Base-by-base conservation (phyloP, 2,797 vertebrate genomes). In the Pogonophryne albipinna region DNA sequence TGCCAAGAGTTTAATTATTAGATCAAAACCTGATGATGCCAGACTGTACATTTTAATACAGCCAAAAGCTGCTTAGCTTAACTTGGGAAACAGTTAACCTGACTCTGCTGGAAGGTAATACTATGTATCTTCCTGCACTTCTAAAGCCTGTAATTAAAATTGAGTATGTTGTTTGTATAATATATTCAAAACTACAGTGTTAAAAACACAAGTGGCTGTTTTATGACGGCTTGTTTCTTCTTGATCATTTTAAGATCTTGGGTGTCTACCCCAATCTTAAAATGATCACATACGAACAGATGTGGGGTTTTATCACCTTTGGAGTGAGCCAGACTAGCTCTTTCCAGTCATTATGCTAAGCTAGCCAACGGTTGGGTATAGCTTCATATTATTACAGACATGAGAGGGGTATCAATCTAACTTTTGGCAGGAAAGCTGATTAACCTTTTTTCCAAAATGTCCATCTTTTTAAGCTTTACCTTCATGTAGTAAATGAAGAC, bases 401-500 rank as follows among this genome's bases (percentile, higher is more conserved):
- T 9, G 15, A 65, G 38, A 63, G 31, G 13, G 4, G 23, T 56
- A 11, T 57, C 57, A 31, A 38, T 50, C 38, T 14, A 8, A 63
- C 34, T 45, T 51, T 66, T 52, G 10, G n/a, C 31, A 12, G 31
- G 34, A 31, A 34, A 51, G 41, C 10, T 11, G 47, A 46, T 9
- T 6, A 4, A 34, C 20, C 10, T 11, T 3, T 19, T 62, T n/a
- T 46, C 20, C 11, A 47, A 62, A 60, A 44, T 15, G 59, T 68
- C 16, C 27, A 15, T 46, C 44, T 20, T 0, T 4, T 42, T 3
- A 4, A 34, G 50, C 13, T 66, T 83, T 93, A 98, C 97, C 97
- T 97, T 97, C 91, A 96, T 92, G 79, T 98, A 98, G 84, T 95
- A 90, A 90, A 94, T 96, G 88, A 96, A 97, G 90, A 98, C 92